phyloP scores from a whole-genome alignment of 2,797 vertebrate genomes.

The Phataginus tetradactyla region DNA sequence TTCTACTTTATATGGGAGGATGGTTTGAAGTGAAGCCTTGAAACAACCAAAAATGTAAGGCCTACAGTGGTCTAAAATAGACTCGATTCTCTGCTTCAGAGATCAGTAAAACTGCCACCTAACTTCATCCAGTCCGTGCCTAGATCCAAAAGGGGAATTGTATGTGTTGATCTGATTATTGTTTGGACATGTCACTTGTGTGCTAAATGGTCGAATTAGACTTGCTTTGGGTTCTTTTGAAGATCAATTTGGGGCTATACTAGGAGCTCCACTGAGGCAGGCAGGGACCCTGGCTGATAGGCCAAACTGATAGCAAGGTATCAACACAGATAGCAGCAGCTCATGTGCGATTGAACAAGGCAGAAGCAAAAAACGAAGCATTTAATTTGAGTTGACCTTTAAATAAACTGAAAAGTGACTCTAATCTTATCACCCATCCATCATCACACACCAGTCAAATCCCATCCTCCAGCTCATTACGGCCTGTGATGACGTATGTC shows the following conservation, averaged over 20 bases:
- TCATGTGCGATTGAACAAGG: not conserved
- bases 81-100: not conserved
- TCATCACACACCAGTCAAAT: not conserved
- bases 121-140: not conserved
- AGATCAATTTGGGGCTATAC: not conserved
- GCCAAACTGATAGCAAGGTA: not conserved
- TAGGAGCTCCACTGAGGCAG: not conserved
- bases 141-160: not conserved
- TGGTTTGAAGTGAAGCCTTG: not conserved
- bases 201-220: not conserved
- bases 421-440: not conserved
- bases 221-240: not conserved
- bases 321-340: not conserved
- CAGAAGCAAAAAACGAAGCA: not conserved
- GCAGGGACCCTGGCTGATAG: not conserved
- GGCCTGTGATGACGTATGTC: not conserved
- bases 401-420: not conserved
- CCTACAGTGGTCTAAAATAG: not conserved
- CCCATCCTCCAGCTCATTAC: not conserved
- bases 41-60: not conserved
- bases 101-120: not conserved
- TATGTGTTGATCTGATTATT: not conserved
- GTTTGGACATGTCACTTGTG: not conserved
- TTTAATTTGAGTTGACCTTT: constrained; percentile 6
- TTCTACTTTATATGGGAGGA: not conserved